Evolutionary conservation across 1,140 invertebrate species (phyloP).

Genomic region (Thaumetopoea pityocampa): DNA sequence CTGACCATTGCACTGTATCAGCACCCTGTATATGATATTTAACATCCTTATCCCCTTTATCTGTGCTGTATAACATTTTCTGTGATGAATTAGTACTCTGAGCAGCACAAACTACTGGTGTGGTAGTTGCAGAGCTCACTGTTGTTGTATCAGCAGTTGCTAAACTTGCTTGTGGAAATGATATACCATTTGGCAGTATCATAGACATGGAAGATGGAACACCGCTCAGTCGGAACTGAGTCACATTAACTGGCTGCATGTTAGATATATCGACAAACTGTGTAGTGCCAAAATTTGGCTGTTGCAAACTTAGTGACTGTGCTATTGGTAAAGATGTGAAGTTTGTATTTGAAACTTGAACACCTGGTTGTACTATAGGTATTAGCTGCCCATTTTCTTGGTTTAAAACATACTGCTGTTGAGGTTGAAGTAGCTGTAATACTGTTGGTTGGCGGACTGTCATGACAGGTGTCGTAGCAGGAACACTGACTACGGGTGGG

Average conservation of each 20-base stretch:
- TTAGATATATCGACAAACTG: slow-evolving; percentile 63
- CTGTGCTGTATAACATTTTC: slow-evolving; percentile 65
- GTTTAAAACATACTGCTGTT: slow-evolving; percentile 66
- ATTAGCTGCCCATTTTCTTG: slow-evolving; percentile 67
- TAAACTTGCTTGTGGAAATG: slow-evolving; percentile 59
- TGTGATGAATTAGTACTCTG: slow-evolving; percentile 61
- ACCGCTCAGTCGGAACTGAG: slow-evolving; percentile 60
- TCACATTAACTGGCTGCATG: slow-evolving; percentile 66
- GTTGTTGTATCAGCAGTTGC: slow-evolving; percentile 57
- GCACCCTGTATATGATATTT: slow-evolving; percentile 65
- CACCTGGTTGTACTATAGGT: slow-evolving; percentile 64
- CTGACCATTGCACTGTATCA: slow-evolving; percentile 65
- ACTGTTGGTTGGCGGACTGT: slow-evolving; percentile 63
- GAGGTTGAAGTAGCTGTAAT: slow-evolving; percentile 56
- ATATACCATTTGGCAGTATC: slow-evolving; percentile 61
- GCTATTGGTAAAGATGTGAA: slow-evolving; percentile 58
- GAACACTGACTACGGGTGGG: slow-evolving; percentile 61
- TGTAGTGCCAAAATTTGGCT: slow-evolving; percentile 58
- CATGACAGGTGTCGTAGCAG: slow-evolving; percentile 56
- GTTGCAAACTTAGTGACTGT: slow-evolving; percentile 51
- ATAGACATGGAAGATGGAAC: slow-evolving; percentile 71
- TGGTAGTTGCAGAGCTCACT: slow-evolving; percentile 59
- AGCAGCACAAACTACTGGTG: slow-evolving; percentile 65
- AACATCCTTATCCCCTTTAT: slow-evolving; percentile 64
- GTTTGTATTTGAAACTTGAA: slow-evolving; percentile 64